Evolutionary conservation across 2,888 invertebrate species (phyloP).

Genomic region (Ditula angustiorana): DNA sequence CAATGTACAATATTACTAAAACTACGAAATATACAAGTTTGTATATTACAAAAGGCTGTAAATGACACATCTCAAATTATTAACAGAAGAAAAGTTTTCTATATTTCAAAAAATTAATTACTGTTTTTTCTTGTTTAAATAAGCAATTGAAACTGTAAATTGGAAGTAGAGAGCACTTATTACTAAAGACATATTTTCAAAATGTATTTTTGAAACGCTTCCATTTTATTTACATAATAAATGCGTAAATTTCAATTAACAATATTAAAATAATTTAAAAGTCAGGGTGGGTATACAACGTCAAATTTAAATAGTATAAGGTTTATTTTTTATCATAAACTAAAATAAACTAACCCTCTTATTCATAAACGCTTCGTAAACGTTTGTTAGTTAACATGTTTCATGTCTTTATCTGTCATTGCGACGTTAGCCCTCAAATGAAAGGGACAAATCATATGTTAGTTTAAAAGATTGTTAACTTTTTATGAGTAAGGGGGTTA

Average conservation of each 20-base stretch:
- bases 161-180: conserved; percentile 28
- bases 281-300: conserved; percentile 21
- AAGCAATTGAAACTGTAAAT: background rate
- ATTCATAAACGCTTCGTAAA: no score
- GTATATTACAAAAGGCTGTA: conserved; percentile 47
- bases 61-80: conserved; percentile 35
- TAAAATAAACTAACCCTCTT: no score
- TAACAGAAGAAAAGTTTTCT: conserved; percentile 13
- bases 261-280: conserved; percentile 2
- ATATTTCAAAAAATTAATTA: background rate
- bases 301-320: background rate
- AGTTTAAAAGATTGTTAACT: no score
- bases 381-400: no score
- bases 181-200: background rate
- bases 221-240: conserved; percentile 28
- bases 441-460: no score
- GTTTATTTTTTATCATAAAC: no score
- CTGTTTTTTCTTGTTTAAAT: background rate
- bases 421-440: no score
- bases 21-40: conserved; percentile 53
- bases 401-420: no score
- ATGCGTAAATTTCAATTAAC: conserved; percentile 6
- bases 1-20: conserved; percentile 60
- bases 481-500: no score
- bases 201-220: conserved; percentile 17